Conservation (phyloP, 2,888 invertebrate species). For the Diplolepis rosae region DNA sequence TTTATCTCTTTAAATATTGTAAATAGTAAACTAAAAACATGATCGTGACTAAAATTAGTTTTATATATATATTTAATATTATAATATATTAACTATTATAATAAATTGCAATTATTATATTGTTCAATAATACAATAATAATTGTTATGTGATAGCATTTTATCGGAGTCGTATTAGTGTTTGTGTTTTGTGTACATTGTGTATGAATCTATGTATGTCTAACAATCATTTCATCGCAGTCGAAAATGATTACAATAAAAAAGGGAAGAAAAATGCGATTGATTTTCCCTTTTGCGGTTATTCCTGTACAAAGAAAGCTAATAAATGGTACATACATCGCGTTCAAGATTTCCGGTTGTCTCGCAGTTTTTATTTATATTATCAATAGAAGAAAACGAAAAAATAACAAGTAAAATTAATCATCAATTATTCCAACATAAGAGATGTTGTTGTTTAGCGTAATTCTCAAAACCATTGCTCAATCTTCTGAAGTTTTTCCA, state of each 20-base stretch:
- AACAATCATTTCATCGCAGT: background rate
- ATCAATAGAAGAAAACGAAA: conserved; percentile 51
- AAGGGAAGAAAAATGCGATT: conserved; percentile 34
- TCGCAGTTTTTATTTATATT: conserved; percentile 44
- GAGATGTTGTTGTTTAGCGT: background rate
- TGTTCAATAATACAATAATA: conserved; percentile 55
- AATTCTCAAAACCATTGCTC: too few species aligned
- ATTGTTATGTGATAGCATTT: conserved; percentile 49
- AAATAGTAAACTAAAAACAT: conserved; percentile 42
- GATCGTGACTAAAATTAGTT: conserved; percentile 55
- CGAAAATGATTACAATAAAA: conserved; percentile 5
- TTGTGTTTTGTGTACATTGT: conserved; percentile 45
- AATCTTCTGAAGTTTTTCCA: background rate
- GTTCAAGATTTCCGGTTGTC: conserved; percentile 34
- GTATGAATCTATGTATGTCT: conserved; percentile 37
- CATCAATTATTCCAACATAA: conserved; percentile 38
- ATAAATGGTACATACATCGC: conserved; percentile 46
- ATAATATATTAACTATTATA: conserved; percentile 62
- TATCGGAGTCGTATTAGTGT: conserved; percentile 20
- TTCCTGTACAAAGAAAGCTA: conserved; percentile 55
- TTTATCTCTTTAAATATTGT: conserved; percentile 31
- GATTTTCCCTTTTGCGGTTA: conserved; percentile 41
- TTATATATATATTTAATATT: conserved; percentile 55
- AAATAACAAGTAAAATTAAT: conserved; percentile 56
- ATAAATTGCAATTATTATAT: conserved; percentile 57